phyloP scores from a whole-genome alignment of 2,113 vertebrate genomes.

The Narcine bancroftii region DNA sequence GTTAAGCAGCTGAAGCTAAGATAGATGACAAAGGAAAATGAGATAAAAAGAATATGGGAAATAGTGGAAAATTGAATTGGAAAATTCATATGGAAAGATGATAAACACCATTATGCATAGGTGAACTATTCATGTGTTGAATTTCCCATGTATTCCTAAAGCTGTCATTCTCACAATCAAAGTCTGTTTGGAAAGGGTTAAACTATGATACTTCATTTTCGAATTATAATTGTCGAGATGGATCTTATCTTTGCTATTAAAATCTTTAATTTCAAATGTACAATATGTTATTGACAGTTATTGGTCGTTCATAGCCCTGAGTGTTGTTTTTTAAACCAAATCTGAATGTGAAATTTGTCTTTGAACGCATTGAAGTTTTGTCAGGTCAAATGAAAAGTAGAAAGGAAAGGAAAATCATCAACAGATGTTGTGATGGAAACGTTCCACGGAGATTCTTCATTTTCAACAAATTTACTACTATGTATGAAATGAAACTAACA shows the following conservation, averaged over 20 bases:
- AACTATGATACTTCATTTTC: background rate
- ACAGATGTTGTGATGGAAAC: constrained; percentile 31
- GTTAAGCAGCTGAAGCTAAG: background rate
- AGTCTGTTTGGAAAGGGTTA: background rate
- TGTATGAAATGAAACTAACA: constrained; percentile 29
- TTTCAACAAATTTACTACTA: constrained; percentile 34
- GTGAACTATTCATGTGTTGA: background rate
- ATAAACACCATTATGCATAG: background rate
- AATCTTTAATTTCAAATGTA: background rate
- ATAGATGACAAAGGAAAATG: background rate
- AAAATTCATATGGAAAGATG: background rate
- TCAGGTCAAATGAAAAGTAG: constrained; percentile 33
- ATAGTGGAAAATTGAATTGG: too few species aligned
- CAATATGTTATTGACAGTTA: constrained; percentile 14
- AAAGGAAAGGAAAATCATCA: constrained; percentile 35
- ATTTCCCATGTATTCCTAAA: background rate
- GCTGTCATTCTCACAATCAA: background rate
- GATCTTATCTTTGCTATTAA: background rate
- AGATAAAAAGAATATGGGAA: background rate
- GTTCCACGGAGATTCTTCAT: constrained; percentile 30
- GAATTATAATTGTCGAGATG: background rate
- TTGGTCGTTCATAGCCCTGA: background rate
- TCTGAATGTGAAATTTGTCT: constrained; percentile 20
- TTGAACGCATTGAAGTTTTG: constrained; percentile 20
- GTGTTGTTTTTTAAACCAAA: background rate